Percentiles rank a stretch among this genome's conserved stretches.
These are phyloP conservation scores for Mormyrus iriodes DNA, from an alignment of 2,113 vertebrate species.

Conservation along the genomic window DNA sequence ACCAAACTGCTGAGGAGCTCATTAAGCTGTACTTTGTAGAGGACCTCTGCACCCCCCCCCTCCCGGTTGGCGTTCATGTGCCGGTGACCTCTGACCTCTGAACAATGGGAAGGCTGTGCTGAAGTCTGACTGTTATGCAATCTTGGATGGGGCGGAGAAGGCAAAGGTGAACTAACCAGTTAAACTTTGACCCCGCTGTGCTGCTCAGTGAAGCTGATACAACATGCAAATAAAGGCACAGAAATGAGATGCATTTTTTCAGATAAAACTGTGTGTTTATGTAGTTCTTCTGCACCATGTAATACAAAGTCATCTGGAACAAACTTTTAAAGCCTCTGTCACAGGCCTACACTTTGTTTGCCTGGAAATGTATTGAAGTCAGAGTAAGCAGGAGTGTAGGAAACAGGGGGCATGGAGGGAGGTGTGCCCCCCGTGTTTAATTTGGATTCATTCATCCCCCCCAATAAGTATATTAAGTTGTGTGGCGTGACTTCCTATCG, in stretches of 20 bases:
- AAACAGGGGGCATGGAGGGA: neutral
- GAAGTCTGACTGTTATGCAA: neutral
- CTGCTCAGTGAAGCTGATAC: neutral
- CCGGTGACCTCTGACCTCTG: neutral
- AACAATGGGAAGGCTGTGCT: neutral
- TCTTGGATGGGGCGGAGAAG: neutral
- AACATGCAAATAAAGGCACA: neutral
- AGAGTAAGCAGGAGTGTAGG: neutral
- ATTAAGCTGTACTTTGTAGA: neutral
- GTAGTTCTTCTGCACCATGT: neutral
- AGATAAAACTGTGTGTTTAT: neutral
- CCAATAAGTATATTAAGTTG: too few relatives aligned
- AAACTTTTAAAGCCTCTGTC: neutral
- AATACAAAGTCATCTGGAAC: neutral
- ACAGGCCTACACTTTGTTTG: neutral
- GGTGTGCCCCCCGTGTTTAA: neutral
- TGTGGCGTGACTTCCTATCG: too few relatives aligned
- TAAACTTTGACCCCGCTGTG: neutral
- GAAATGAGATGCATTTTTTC: neutral
- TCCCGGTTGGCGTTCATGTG: neutral
- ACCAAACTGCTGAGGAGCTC: neutral
- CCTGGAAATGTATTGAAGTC: neutral
- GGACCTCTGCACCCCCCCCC: neutral
- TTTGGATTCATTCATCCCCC: neutral
- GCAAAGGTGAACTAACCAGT: neutral